phyloP scores from a whole-genome alignment of 2,888 invertebrate genomes.

The Himalopsyche anomala region DNA sequence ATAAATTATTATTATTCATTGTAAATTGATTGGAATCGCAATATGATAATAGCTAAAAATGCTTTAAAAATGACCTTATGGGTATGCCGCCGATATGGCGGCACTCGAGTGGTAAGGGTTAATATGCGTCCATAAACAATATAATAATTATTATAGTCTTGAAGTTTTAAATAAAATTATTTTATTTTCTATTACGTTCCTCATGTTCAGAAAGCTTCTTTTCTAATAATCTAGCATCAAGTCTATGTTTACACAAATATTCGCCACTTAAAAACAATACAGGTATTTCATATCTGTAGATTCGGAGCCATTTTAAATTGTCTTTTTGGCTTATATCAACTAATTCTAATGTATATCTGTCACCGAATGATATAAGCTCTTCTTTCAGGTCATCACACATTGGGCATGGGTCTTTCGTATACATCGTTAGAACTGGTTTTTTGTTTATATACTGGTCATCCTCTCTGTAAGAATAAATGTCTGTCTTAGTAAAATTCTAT shows the following conservation, averaged over 20 bases:
- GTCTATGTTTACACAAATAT: constrained; percentile 86
- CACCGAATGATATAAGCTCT: constrained; percentile 78
- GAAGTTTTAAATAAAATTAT: background rate
- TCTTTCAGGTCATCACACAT: constrained; percentile 88
- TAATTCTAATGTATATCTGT: constrained; percentile 81
- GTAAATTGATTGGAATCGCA: no score
- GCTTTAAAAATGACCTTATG: no score
- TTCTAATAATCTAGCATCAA: constrained; percentile 79
- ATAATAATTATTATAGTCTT: no score
- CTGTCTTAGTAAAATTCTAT: background rate
- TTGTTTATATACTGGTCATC: constrained; percentile 70
- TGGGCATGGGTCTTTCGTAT: constrained; percentile 88
- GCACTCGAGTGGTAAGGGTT: no score
- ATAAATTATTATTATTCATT: no score
- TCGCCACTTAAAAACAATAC: constrained; percentile 90
- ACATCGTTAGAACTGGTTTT: constrained; percentile 84
- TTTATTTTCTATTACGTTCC: constrained; percentile 48
- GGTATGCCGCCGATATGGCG: no score
- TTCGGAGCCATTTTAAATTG: constrained; percentile 83
- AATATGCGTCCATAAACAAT: no score
- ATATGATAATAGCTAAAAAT: no score
- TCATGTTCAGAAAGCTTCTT: constrained; percentile 74
- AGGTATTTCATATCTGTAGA: constrained; percentile 91
- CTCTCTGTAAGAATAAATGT: constrained; percentile 71
- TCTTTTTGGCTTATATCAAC: constrained; percentile 86